phyloP scores from a whole-genome alignment of 2,113 vertebrate genomes.

The Syngnathus scovelli region DNA sequence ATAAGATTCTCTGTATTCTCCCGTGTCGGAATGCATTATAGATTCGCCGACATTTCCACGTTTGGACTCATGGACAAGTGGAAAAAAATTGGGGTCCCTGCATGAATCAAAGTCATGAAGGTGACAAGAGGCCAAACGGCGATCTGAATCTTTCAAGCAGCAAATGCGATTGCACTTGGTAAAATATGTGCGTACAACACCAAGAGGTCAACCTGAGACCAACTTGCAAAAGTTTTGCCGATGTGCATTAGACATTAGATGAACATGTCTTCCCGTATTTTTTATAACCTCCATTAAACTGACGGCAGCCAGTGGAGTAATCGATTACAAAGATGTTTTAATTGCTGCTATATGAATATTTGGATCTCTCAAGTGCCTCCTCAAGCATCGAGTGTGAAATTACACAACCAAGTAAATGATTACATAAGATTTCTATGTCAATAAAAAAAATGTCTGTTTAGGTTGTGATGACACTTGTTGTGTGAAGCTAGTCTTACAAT shows the following conservation, averaged over 20 bases:
- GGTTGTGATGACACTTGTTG: not conserved
- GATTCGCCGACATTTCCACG: not conserved
- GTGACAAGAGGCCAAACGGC: not conserved
- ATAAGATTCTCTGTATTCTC: not conserved
- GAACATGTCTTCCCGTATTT: not conserved
- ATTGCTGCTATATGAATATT: not conserved
- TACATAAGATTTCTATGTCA: no score
- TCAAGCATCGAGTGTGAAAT: not conserved
- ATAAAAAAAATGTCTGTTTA: not conserved
- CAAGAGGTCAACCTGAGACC: not conserved
- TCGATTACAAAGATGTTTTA: not conserved
- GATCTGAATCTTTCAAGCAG: not conserved
- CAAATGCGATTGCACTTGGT: not conserved
- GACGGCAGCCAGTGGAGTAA: not conserved
- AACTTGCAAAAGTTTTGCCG: not conserved
- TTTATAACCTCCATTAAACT: not conserved
- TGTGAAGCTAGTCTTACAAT: not conserved
- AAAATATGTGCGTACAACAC: not conserved
- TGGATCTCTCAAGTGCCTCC: not conserved
- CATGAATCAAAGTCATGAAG: slow-evolving; percentile 6
- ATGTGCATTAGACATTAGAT: not conserved
- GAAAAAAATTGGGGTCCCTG: not conserved
- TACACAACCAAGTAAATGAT: not conserved
- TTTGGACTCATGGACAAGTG: not conserved
- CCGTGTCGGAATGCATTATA: not conserved